Percentiles rank a stretch among this genome's conserved stretches.
Conservation (phyloP, 2,797 vertebrate genomes). For the Periophthalmus magnuspinnatus region DNA sequence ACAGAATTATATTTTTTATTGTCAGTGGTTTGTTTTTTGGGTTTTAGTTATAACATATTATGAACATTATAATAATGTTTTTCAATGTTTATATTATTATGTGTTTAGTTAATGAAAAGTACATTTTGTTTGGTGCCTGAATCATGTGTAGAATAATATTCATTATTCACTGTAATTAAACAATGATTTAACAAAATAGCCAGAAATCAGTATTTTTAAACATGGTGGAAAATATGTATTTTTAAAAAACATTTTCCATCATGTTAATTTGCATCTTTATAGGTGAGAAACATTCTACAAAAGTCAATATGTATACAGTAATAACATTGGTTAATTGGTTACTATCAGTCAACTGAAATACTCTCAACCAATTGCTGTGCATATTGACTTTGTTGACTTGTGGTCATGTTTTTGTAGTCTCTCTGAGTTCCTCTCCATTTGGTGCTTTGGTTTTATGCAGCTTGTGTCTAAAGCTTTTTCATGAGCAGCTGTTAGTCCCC, state of each 20-base stretch:
- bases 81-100: neutral
- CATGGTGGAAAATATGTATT: too few relatives aligned
- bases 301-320: neutral
- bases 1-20: neutral
- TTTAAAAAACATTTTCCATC: too few relatives aligned
- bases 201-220: too few relatives aligned
- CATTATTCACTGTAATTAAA: too few relatives aligned
- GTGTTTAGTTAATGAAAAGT: neutral
- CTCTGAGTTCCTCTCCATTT: slow-evolving; percentile 78
- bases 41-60: neutral
- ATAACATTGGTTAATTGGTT: neutral
- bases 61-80: neutral
- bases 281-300: neutral
- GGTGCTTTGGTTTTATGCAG: slow-evolving; percentile 73
- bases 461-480: slow-evolving; percentile 67
- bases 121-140: too few relatives aligned
- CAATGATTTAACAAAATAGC: too few relatives aligned
- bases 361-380: neutral
- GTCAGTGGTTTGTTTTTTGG: neutral
- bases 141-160: neutral
- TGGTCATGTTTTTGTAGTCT: slow-evolving; percentile 52
- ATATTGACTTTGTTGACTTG: slow-evolving; percentile 1
- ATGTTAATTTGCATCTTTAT: too few relatives aligned
- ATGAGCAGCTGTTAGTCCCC: slow-evolving; percentile 69
- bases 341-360: neutral